Evolutionary conservation across 1,140 invertebrate genomes (phyloP).

Genomic region (Rhynchophorus ferrugineus): DNA sequence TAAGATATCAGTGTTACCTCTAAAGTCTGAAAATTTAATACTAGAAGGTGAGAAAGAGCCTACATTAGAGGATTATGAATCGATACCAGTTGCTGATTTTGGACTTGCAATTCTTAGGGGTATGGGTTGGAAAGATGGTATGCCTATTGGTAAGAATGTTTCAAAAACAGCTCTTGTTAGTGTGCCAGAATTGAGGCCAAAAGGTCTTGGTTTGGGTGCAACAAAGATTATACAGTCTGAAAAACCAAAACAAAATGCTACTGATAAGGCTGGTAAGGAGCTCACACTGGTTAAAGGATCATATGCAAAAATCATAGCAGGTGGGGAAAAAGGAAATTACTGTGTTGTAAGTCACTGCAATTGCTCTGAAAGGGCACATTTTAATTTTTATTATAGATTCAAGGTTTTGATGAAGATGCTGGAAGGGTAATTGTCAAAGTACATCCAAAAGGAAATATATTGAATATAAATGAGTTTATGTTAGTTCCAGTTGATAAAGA

Average conservation of each 20-base stretch:
- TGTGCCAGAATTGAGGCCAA: slow-evolving; percentile 59
- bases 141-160: slow-evolving; percentile 59
- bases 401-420: slow-evolving; percentile 79
- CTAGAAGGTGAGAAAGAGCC: slow-evolving; percentile 44
- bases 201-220: slow-evolving; percentile 87
- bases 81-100: slow-evolving; percentile 79
- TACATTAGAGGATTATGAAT: slow-evolving; percentile 82
- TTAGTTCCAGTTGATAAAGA: slow-evolving; percentile 66
- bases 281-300: slow-evolving; percentile 49
- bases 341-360: too few relatives aligned
- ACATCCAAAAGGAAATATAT: slow-evolving; percentile 57
- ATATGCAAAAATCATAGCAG: slow-evolving; percentile 64
- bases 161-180: slow-evolving; percentile 45
- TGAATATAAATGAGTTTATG: slow-evolving; percentile 70
- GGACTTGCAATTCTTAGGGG: slow-evolving; percentile 87
- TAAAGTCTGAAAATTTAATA: slow-evolving; percentile 21
- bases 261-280: slow-evolving; percentile 44
- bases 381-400: slow-evolving; percentile 50
- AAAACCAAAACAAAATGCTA: slow-evolving; percentile 42
- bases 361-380: too few relatives aligned
- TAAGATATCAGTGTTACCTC: slow-evolving; percentile 28
- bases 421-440: slow-evolving; percentile 74
- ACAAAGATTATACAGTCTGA: slow-evolving; percentile 55
- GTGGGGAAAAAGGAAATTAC: slow-evolving; percentile 69
- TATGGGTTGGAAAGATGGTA: slow-evolving; percentile 84